Conservation (phyloP, 2,888 invertebrate species). For the Agonopterix heracliana region DNA sequence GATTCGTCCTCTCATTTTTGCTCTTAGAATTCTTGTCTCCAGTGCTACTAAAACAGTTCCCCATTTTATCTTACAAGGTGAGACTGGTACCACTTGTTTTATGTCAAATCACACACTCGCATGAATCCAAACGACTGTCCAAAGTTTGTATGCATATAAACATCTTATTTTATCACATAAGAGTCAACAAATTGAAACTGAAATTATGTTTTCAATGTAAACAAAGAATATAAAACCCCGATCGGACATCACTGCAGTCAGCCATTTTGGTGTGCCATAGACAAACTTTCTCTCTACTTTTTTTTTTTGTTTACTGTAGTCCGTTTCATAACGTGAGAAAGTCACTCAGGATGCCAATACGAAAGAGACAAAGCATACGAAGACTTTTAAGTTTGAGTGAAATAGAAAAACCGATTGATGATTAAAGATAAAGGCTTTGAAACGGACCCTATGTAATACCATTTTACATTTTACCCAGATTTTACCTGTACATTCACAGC, state of each 20-base stretch:
- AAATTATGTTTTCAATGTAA: constrained; percentile 64
- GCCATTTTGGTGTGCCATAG: constrained; percentile 72
- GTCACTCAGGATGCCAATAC: no score
- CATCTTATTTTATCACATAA: constrained; percentile 68
- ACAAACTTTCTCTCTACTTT: constrained; percentile 28
- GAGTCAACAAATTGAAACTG: constrained; percentile 50
- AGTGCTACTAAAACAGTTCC: constrained; percentile 89
- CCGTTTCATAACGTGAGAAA: no score
- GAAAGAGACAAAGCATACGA: no score
- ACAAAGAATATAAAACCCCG: constrained; percentile 71
- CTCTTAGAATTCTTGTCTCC: constrained; percentile 80
- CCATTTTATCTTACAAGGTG: constrained; percentile 83
- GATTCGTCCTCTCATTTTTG: constrained; percentile 76
- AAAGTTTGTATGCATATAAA: constrained; percentile 58
- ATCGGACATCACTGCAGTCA: constrained; percentile 64
- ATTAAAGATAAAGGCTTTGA: no score
- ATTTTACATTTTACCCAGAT: no score
- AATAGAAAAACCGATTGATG: no score
- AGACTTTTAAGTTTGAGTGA: no score
- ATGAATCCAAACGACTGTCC: constrained; percentile 55
- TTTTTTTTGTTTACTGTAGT: neutral
- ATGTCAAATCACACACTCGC: constrained; percentile 70
- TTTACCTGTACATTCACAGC: no score
- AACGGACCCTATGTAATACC: no score
- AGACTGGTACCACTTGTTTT: constrained; percentile 66